Percentiles rank a stretch among this genome's conserved stretches.
Evolutionary conservation across 2,888 invertebrate genomes (phyloP).

Genomic region (Zelleria hepariella): DNA sequence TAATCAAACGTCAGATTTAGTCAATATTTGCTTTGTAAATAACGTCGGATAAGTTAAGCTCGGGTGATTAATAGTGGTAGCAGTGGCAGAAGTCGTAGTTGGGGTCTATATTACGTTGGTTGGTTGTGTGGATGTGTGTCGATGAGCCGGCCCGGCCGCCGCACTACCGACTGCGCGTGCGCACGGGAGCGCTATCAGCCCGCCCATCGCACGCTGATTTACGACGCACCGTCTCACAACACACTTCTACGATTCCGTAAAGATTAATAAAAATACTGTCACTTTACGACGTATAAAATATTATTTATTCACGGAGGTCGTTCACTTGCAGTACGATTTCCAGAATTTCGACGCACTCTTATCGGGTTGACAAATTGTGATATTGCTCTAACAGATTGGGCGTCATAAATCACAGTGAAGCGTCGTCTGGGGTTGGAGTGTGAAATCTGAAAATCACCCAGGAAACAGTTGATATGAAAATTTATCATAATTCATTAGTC

Average conservation of each 20-base stretch:
- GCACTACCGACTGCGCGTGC: slow-evolving; percentile 20
- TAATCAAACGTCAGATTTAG: slow-evolving; percentile 68
- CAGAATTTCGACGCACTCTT: background rate
- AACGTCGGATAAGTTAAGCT: slow-evolving; percentile 52
- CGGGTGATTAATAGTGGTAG: slow-evolving; percentile 50
- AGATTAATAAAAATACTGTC: slow-evolving; percentile 15
- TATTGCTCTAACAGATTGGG: background rate
- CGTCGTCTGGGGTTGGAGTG: slow-evolving; percentile 17
- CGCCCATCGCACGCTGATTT: slow-evolving; percentile 57
- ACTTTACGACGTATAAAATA: slow-evolving; percentile 15
- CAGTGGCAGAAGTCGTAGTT: slow-evolving; percentile 40
- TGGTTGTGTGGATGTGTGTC: slow-evolving; percentile 21
- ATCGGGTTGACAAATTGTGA: background rate
- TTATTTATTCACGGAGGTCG: slow-evolving; percentile 8
- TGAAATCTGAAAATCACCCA: slow-evolving; percentile 47
- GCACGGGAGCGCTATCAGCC: slow-evolving; percentile 51
- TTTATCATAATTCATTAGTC: slow-evolving; percentile 42
- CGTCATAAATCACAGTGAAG: slow-evolving; percentile 7
- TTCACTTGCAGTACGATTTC: background rate
- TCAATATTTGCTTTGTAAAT: slow-evolving; percentile 61
- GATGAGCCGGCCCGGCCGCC: slow-evolving; percentile 9
- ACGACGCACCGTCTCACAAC: slow-evolving; percentile 44
- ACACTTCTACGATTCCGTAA: slow-evolving; percentile 30
- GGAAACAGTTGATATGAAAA: slow-evolving; percentile 47
- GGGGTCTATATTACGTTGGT: slow-evolving; percentile 28